Percentiles rank a stretch among this genome's conserved stretches.
Evolutionary conservation across 2,888 invertebrate species (phyloP).

Genomic region (Rapana venosa): DNA sequence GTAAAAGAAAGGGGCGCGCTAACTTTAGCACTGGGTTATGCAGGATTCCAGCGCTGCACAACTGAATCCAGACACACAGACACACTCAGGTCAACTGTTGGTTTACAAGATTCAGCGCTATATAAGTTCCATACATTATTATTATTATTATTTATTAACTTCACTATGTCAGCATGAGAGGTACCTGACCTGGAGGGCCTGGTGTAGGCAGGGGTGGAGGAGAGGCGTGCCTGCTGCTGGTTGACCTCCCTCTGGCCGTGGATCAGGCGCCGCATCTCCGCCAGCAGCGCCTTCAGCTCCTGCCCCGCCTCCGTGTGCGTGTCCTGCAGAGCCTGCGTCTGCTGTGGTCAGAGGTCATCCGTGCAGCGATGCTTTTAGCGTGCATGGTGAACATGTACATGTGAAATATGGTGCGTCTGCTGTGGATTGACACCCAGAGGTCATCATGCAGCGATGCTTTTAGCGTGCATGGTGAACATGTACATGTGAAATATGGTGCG

Average conservation of each 20-base stretch:
- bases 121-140: no score
- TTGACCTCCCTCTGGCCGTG: conserved; percentile 59
- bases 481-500: no score
- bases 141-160: no score
- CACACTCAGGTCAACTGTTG: no score
- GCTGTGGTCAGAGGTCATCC: background rate
- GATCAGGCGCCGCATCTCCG: conserved; percentile 67
- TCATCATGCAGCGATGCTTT: background rate
- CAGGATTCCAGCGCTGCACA: no score
- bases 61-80: no score
- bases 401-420: no score
- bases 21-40: no score
- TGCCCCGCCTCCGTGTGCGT: conserved; percentile 63
- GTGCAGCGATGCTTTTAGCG: background rate
- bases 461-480: background rate
- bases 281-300: conserved; percentile 65
- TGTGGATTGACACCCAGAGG: background rate
- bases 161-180: background rate
- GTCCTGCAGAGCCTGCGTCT: background rate
- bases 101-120: no score
- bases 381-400: background rate
- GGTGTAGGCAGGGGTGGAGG: background rate
- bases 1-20: no score
- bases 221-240: conserved; percentile 46
- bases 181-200: conserved; percentile 51